phyloP scores from a whole-genome alignment of 2,797 vertebrate genomes.

The Hippocampus kuda region DNA sequence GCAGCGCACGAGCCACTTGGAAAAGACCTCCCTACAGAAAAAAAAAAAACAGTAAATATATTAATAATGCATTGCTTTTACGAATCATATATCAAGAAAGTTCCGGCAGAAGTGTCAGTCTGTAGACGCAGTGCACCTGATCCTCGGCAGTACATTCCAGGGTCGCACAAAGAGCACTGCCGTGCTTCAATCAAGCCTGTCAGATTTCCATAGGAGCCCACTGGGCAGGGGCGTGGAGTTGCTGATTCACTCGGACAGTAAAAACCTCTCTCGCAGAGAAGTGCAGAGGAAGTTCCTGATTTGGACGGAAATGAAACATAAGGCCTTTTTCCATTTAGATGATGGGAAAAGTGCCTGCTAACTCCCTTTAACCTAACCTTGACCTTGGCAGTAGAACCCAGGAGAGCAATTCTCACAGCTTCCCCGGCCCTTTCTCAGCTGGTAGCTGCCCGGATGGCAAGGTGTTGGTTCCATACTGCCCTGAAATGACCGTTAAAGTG shows the following conservation, averaged over 20 bases:
- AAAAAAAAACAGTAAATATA: slow-evolving; percentile 11
- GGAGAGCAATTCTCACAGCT: slow-evolving; percentile 65
- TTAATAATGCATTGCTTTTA: slow-evolving; percentile 15
- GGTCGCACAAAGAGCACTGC: slow-evolving; percentile 64
- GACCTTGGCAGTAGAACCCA: slow-evolving; percentile 59
- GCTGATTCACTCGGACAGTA: slow-evolving; percentile 61
- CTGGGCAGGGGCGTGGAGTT: slow-evolving; percentile 61
- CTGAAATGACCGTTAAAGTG: slow-evolving; percentile 42
- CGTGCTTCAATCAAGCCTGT: slow-evolving; percentile 51
- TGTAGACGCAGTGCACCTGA: slow-evolving; percentile 45
- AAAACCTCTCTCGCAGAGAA: slow-evolving; percentile 63
- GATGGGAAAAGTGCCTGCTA: not conserved
- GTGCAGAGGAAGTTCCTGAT: slow-evolving; percentile 54
- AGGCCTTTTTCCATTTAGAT: slow-evolving; percentile 8
- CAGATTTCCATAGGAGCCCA: slow-evolving; percentile 64
- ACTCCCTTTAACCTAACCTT: slow-evolving; percentile 46
- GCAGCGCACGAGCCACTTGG: slow-evolving; percentile 62
- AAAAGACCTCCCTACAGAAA: slow-evolving; percentile 50
- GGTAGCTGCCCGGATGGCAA: slow-evolving; percentile 74
- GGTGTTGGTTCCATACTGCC: slow-evolving; percentile 56
- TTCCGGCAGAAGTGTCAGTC: not conserved
- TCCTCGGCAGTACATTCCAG: slow-evolving; percentile 68
- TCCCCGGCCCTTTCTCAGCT: slow-evolving; percentile 65
- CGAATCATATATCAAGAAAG: slow-evolving; percentile 1
- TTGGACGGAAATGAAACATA: slow-evolving; percentile 7